Evolutionary conservation across 1,140 invertebrate genomes (phyloP).

Genomic region (Agraylea sexmaculata): DNA sequence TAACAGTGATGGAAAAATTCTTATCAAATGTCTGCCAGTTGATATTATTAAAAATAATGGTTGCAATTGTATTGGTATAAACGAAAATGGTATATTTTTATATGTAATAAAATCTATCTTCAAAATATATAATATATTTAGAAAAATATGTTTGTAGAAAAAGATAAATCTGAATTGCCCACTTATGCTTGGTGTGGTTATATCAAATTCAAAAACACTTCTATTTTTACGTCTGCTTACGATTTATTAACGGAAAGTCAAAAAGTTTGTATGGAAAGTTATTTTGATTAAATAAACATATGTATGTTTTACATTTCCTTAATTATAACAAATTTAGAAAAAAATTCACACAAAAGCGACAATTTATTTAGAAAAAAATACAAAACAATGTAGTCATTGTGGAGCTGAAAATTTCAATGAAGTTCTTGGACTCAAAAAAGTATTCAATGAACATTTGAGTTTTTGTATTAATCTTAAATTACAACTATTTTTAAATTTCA

Average conservation of each 20-base stretch:
- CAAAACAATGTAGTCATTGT: slow-evolving; percentile 41
- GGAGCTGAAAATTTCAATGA: slow-evolving; percentile 40
- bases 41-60: slow-evolving; percentile 1
- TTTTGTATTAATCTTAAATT: neutral
- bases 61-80: slow-evolving; percentile 25
- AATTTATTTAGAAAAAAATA: slow-evolving; percentile 42
- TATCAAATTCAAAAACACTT: slow-evolving; percentile 42
- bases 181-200: slow-evolving; percentile 47
- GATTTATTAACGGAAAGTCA: slow-evolving; percentile 47
- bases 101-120: too few species aligned
- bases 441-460: slow-evolving; percentile 1
- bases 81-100: slow-evolving; percentile 24
- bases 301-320: neutral
- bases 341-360: slow-evolving; percentile 46
- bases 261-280: slow-evolving; percentile 30
- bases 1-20: slow-evolving; percentile 19
- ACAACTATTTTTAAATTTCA: slow-evolving; percentile 2
- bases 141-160: slow-evolving; percentile 26
- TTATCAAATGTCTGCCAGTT: slow-evolving; percentile 5
- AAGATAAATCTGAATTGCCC: slow-evolving; percentile 39
- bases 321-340: slow-evolving; percentile 20
- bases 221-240: slow-evolving; percentile 46
- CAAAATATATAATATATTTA: neutral
- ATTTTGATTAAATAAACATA: neutral
- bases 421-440: slow-evolving; percentile 29